Base-by-base conservation (phyloP, 2,113 vertebrate genomes). In the Neolamprologus cancellatus region DNA sequence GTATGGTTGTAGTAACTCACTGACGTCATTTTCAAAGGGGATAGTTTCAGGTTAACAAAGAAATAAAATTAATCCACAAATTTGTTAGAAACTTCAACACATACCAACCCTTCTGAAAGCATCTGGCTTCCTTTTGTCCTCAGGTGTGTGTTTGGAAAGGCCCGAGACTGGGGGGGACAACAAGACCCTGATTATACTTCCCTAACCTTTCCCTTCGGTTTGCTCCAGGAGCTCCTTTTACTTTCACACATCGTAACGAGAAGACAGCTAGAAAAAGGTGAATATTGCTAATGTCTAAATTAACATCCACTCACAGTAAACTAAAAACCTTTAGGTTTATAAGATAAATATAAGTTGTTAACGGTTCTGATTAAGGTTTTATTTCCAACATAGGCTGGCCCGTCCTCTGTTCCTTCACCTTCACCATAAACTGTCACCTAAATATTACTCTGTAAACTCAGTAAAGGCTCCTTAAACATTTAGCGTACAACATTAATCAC, bases 161-260 rank as follows among this genome's bases (percentile, higher is more conserved):
- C 6, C 53, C 3, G 4, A 55, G 54, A 55, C 54, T 15, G 54
- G 54, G 23, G 12, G 13, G 3, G 8, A 2, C 0, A 17, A 59
- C 8, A 4, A 59, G 15, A 61, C 57, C 28, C 6, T 11, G 28
- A 32, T 32, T 32, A 18, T 59, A 14, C 11, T 39, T 20, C 34
- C 18, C 61, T 23, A 39, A 66, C n/a, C 61, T 23, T 13, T 66
- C n/a, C 12, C 34, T 66, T 5, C 7, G 0, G 18, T 39, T 66
- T 66, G 61, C 61, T 39, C 34, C 34, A 41, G 61, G n/a, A 20
- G n/a, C 34, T 41, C n/a, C 34, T 69, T 23, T 69, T 39, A 69
- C 64, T 1, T 69, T 69, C 20, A 39, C 36, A 69, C n/a, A 41
- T 69, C 5, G 0, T 41, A 41, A 39, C 0, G n/a, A 15, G n/a